These are phyloP conservation scores for Calvadosia cruxmelitensis DNA, from an alignment of 30 jellyfish, hydroid and myxozoan species.

Conservation along the genomic window DNA sequence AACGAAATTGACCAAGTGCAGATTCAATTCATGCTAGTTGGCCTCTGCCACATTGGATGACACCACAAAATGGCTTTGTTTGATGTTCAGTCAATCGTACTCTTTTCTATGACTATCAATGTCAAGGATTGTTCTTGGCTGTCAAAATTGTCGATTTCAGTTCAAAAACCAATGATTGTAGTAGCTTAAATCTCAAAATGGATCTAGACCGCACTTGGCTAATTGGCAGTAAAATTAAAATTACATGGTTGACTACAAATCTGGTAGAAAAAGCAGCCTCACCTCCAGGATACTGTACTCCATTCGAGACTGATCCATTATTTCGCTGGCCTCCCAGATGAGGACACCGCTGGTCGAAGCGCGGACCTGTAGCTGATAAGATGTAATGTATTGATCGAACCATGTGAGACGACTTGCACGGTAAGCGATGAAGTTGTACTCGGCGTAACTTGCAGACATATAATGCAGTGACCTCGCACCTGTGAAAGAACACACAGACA, in stretches of 20 bases:
- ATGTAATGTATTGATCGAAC: conserved; percentile 50
- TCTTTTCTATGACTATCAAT: no score
- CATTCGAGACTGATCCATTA: conserved; percentile 9
- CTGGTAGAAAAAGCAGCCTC: no score
- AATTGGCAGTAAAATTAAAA: neutral
- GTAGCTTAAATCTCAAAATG: no score
- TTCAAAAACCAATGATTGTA: no score
- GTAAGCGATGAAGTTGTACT: conserved; percentile 42
- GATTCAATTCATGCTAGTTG: no score
- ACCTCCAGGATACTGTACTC: conserved; percentile 94
- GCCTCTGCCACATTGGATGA: no score
- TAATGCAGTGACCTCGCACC: conserved; percentile 76
- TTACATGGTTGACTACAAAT: no score
- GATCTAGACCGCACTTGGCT: neutral
- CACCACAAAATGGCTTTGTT: no score
- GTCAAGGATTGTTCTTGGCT: no score
- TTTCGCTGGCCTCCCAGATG: conserved; percentile 59
- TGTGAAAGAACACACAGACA: neutral
- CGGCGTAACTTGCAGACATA: conserved; percentile 54
- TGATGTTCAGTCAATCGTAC: no score
- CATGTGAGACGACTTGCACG: conserved; percentile 30
- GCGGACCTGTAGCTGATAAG: conserved; percentile 64
- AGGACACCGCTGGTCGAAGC: conserved; percentile 64
- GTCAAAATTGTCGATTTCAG: no score
- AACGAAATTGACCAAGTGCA: no score